phyloP scores from a whole-genome alignment of 2,797 vertebrate species.

The Lepus townsendii region DNA sequence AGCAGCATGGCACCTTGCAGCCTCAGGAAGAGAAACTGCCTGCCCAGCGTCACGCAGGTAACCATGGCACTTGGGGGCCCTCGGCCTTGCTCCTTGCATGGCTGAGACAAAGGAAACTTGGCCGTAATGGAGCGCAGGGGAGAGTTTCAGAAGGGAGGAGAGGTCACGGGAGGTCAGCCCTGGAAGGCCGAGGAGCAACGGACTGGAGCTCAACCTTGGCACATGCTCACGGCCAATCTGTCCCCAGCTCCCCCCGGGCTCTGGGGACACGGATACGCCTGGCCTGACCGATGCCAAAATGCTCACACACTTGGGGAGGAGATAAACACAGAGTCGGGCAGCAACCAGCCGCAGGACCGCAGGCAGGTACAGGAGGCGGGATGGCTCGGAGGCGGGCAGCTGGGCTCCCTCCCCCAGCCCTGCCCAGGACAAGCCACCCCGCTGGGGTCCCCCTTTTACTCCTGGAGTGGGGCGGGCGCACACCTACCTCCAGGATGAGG shows the following conservation, averaged over 20 bases:
- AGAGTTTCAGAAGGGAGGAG: background rate
- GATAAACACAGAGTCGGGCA: background rate
- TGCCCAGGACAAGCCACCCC: background rate
- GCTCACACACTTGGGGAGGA: background rate
- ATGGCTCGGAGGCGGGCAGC: background rate
- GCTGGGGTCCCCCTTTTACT: background rate
- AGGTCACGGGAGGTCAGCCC: background rate
- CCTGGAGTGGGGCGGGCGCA: background rate
- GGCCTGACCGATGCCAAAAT: background rate
- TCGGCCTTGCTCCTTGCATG: background rate
- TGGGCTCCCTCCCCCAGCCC: background rate
- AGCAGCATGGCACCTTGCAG: background rate
- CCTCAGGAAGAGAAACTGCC: background rate
- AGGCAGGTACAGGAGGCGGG: background rate
- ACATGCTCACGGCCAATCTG: background rate
- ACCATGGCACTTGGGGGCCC: background rate
- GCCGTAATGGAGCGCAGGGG: background rate
- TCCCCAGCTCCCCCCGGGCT: background rate
- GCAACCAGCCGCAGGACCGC: rapidly evolving
- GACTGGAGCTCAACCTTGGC: background rate
- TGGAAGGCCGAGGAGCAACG: background rate
- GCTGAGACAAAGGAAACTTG: background rate
- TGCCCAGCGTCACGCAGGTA: background rate
- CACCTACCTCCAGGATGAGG: background rate
- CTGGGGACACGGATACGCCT: conserved; percentile 43